Percentiles rank a stretch among this genome's conserved stretches.
Conservation (phyloP, 2,888 invertebrate species). For the Imbricaverruca yamaguchii region DNA sequence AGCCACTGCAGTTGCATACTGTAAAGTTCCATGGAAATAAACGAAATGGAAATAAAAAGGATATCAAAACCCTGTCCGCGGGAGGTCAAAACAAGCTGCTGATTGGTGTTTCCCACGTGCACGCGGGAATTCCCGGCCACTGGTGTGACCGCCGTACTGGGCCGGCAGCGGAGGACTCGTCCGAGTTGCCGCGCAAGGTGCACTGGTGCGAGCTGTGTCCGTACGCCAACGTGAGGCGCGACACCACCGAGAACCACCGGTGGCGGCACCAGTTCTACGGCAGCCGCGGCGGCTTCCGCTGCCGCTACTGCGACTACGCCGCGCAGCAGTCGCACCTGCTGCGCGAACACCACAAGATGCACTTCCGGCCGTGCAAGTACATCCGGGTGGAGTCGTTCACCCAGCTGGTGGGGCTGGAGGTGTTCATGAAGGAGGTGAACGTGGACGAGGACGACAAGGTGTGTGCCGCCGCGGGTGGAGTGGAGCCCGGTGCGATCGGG, state of each 20-base stretch:
- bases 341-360: conserved; percentile 69
- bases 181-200: conserved; percentile 52
- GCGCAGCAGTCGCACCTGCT: conserved; percentile 65
- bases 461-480: not conserved
- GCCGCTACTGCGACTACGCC: conserved; percentile 74
- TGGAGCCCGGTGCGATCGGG: too few relatives aligned
- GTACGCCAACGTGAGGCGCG: conserved; percentile 63
- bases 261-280: conserved; percentile 52
- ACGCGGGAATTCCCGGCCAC: too few relatives aligned
- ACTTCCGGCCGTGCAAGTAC: conserved; percentile 48
- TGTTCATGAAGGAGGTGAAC: conserved; percentile 27
- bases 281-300: conserved; percentile 52
- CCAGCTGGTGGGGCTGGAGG: conserved; percentile 30
- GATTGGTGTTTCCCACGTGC: too few relatives aligned
- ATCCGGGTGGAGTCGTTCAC: conserved; percentile 33
- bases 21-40: too few relatives aligned
- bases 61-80: too few relatives aligned
- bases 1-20: too few relatives aligned
- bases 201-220: conserved; percentile 71
- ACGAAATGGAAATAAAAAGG: too few relatives aligned
- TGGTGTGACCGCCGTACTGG: conserved; percentile 36
- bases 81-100: too few relatives aligned
- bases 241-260: conserved; percentile 65
- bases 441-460: not conserved
- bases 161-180: conserved; percentile 40